phyloP scores from a whole-genome alignment of 2,888 invertebrate genomes.

The Noctuana brunneofusca region DNA sequence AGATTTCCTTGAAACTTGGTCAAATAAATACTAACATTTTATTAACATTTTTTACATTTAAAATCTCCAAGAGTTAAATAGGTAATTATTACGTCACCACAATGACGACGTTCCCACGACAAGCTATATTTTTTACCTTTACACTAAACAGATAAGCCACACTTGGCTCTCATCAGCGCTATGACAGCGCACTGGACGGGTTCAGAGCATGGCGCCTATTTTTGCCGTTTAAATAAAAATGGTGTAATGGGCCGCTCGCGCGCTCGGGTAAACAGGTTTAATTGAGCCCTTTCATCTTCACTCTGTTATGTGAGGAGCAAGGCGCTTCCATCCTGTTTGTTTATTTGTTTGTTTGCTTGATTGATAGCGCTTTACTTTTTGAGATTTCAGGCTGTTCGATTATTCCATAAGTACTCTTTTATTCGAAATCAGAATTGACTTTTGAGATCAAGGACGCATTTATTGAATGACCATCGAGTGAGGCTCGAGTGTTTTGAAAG shows the following conservation, averaged over 20 bases:
- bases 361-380: constrained; percentile 20
- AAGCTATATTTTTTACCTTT: no score
- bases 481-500: background rate
- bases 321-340: constrained; percentile 22
- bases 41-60: no score
- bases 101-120: no score
- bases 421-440: background rate
- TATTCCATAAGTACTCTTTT: background rate
- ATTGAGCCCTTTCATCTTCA: constrained; percentile 42
- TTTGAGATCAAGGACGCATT: constrained; percentile 7
- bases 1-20: no score
- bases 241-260: constrained; percentile 21
- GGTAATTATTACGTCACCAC: no score
- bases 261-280: constrained; percentile 40
- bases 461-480: background rate
- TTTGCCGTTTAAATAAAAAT: constrained; percentile 26
- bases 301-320: constrained; percentile 21
- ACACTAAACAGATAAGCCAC: no score
- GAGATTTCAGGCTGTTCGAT: background rate
- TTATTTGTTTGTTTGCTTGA: constrained; percentile 32
- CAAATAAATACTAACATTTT: no score
- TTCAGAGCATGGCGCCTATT: constrained; percentile 25
- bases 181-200: constrained; percentile 3
- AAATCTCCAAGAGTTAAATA: no score
- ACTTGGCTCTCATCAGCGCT: constrained; percentile 5